phyloP scores from a whole-genome alignment of 2,888 invertebrate genomes.

The Priocnemis perturbator region DNA sequence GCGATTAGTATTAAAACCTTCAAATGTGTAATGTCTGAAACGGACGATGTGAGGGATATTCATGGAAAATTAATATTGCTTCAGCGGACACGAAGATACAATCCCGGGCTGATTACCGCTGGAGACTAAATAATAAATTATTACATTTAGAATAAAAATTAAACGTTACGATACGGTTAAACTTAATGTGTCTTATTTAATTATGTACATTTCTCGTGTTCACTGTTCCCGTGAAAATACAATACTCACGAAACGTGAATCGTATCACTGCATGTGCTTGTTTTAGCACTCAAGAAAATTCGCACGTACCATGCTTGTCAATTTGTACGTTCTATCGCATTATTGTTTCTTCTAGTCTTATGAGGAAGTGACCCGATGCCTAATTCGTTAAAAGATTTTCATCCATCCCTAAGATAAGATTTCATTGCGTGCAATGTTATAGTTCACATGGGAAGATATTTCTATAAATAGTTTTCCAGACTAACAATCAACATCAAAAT shows the following conservation, averaged over 20 bases:
- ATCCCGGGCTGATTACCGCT: neutral
- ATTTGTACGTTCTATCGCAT: neutral
- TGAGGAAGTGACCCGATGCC: neutral
- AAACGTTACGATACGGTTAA: conserved; percentile 38
- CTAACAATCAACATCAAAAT: conserved; percentile 48
- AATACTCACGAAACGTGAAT: conserved; percentile 7
- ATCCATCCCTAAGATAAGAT: neutral
- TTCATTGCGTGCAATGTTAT: conserved; percentile 13
- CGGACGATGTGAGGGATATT: too few relatives aligned
- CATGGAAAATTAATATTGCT: neutral
- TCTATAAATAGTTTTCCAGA: conserved; percentile 30
- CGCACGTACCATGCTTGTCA: neutral
- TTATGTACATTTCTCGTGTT: conserved; percentile 9
- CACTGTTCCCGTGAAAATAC: conserved; percentile 2
- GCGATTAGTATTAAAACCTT: too few relatives aligned
- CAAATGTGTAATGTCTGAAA: too few relatives aligned
- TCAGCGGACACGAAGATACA: neutral
- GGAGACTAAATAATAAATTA: conserved; percentile 45
- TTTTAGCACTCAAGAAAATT: neutral
- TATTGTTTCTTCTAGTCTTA: conserved; percentile 1
- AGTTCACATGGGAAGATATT: conserved; percentile 22
- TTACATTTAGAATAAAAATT: conserved; percentile 36
- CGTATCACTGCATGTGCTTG: conserved; percentile 1
- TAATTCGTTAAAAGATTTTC: conserved; percentile 1
- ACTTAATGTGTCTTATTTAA: conserved; percentile 31